Evolutionary conservation across 2,113 vertebrate genomes (phyloP), one percentile per base, ranked within the genome.

Genomic region (Todiramphus saurophagus): DNA sequence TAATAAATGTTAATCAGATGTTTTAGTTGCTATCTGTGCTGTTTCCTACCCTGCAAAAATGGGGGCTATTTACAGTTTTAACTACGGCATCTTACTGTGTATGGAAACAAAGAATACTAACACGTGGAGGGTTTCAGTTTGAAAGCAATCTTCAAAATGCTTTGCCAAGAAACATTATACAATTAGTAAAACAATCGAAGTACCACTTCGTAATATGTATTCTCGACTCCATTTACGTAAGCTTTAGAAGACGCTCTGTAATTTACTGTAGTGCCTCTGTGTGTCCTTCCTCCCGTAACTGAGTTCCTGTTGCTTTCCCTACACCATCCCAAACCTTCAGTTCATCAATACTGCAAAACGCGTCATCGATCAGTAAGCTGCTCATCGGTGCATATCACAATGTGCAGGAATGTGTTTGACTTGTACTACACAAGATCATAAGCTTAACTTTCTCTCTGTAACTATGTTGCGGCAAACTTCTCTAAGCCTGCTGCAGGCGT

Each of bases 71-170:
- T 86, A 43, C 31, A 46, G 11, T 67, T 75, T 77, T 75, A 50
- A 81, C 46, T 78, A 35, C 33, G 44, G 51, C 78, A 58, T 41
- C 63, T 83, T 79, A 62, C 41, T 86, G 92, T 60, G 66, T 51
- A 78, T 75, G 53, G 51, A 87, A 94, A 89, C 78, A 63, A 95
- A 9, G 1, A 64, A 83, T 48, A 76, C 41, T 79, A 64, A 58
- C 3, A 15, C 60, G 64, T 72, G 46, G 46, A 48, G 27, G 87
- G 60, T 85, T 66, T 80, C 10, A 68, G 58, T 95, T 73, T 93
- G 81, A 87, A 90, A 89, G 81, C 66, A 87, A 19, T 84, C 84
- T 95, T 94, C 77, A 94, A 58, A 95, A 87, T 58, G 62, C 69
- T 91, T 92, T 84, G 56, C 80, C 66, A 84, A 75, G 69, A 89